Base-by-base conservation (phyloP, 2,113 vertebrate species). In the Elephas maximus region DNA sequence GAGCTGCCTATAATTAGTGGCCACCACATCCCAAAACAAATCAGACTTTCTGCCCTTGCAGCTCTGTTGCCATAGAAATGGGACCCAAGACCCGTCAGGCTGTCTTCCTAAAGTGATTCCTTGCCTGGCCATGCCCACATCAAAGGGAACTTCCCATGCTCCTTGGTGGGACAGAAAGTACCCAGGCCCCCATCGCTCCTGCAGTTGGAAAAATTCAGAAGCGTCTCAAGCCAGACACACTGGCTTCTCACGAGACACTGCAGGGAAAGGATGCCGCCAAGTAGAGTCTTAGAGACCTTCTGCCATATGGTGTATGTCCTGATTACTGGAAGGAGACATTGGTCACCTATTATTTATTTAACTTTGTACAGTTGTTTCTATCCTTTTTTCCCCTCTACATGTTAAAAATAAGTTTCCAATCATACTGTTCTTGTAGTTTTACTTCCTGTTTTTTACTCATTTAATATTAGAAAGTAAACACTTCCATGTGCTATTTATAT, bases 51-150 rank as follows among this genome's bases (percentile, higher is more conserved):
- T 91, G 62, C 67, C 87, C 28, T 67, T 73, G 82, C 17, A 83
- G 93, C 51, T 60, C 10, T 23, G 77, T 89, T 90, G 81, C 60
- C 97, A 90, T 86, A 89, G 73, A 81, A 95, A 92, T 57, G 44
- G 33, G 15, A 93, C n/a, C 88, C 5, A 11, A 45, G 23, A 88
- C 24, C 51, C 3, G 1, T 53, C 37, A 28, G 91, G 63, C 88
- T 82, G 26, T 82, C 91, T 76, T 89, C 41, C 81, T 81, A 86
- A 93, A 97, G 69, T 0, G 33, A 71, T 81, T 96, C 87, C 76
- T 67, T 94, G 74, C 95, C 76, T 76, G 82, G 30, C 85, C 15
- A 3, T 24, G 62, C 73, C 97, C 97, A 96, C 91, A 96, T 94
- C 94, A 96, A 95, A 97, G 91, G 26, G 44, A 60, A 24, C 17